Base-by-base conservation (phyloP, 2,797 vertebrate genomes). In the Urophycis tenuis region DNA sequence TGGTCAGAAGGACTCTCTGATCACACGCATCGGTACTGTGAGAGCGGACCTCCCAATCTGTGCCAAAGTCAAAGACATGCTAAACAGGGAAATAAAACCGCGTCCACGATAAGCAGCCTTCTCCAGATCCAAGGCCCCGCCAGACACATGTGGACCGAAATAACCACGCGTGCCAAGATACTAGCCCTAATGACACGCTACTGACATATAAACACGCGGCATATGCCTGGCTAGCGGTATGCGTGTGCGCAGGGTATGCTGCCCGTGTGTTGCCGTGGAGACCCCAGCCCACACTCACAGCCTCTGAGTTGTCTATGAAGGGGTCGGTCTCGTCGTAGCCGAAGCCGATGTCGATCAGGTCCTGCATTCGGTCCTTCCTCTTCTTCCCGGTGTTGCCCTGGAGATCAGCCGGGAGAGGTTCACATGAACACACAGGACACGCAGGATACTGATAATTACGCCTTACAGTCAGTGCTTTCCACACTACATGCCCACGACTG, bases 271-370 rank as follows among this genome's bases (percentile, higher is more conserved):
- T 70, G 67, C 35, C 25, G 32, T 30, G 6, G 22, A 30, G 71
- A 74, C 25, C 7, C 77, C 75, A 32, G 73, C 69, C 36, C 6
- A 49, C 60, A 96, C 96, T 96, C 88, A 99, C 97, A 45, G 97
- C 97, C 91, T 99, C 97, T 0, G 97, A 97, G 90, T 99, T 99
- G 91, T 99, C 97, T 32, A 99, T 98, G 91, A 99, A 99, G 14
- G 97, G 96, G 87, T 99, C 97, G 0, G 95, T 96, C 81, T 99
- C 97, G 1, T 99, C 97, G 0, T 99, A 99, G 77, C 97, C 97
- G 64, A 99, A 97, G 30, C 97, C 97, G 85, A 99, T 97, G 81
- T 99, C 97, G 33, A 99, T 93, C 88, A 99, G 89, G 90, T 99
- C 97, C 88, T 99, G 95, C 88, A 97, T 93, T 77, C 97, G 92